phyloP scores from a whole-genome alignment of 1,140 invertebrate species.

The Drosophila asahinai region DNA sequence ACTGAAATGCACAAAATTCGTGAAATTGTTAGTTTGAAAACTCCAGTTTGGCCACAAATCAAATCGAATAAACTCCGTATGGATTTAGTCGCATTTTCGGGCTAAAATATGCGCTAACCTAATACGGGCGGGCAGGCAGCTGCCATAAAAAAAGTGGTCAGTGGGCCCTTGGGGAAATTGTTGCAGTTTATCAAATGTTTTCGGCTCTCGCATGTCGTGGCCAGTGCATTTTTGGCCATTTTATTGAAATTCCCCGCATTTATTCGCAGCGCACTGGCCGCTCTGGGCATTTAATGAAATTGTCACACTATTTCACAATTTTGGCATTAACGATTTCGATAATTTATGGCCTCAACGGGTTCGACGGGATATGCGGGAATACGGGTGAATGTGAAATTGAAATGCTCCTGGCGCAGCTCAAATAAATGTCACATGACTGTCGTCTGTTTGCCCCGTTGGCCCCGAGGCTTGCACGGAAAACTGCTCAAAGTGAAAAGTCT shows the following conservation, averaged over 20 bases:
- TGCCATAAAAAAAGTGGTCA: conserved; percentile 44
- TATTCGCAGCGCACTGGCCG: not conserved
- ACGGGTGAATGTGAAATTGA: conserved; percentile 27
- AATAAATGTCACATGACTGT: conserved; percentile 77
- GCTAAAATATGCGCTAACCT: conserved; percentile 39
- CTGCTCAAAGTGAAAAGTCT: conserved; percentile 78
- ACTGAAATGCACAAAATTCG: conserved; percentile 3
- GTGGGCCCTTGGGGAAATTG: conserved; percentile 48
- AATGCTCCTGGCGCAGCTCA: conserved; percentile 45
- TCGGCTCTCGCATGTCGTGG: conserved; percentile 32
- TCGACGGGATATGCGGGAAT: conserved; percentile 17
- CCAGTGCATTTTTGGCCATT: conserved; percentile 36
- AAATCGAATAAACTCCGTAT: conserved; percentile 46
- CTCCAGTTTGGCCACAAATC: conserved; percentile 35
- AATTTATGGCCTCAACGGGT: conserved; percentile 39
- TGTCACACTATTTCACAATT: conserved; percentile 47
- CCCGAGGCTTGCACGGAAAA: conserved; percentile 51
- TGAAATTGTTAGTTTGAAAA: conserved; percentile 30
- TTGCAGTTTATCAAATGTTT: conserved; percentile 71
- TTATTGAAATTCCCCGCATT: conserved; percentile 51
- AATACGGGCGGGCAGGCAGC: conserved; percentile 26
- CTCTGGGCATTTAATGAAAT: conserved; percentile 65
- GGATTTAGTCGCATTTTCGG: conserved; percentile 45
- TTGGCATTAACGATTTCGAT: conserved; percentile 53
- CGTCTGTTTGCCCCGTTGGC: conserved; percentile 39